These are phyloP conservation scores for Athalia circularis DNA, from an alignment of 2,888 invertebrate species.

Conservation along the genomic window DNA sequence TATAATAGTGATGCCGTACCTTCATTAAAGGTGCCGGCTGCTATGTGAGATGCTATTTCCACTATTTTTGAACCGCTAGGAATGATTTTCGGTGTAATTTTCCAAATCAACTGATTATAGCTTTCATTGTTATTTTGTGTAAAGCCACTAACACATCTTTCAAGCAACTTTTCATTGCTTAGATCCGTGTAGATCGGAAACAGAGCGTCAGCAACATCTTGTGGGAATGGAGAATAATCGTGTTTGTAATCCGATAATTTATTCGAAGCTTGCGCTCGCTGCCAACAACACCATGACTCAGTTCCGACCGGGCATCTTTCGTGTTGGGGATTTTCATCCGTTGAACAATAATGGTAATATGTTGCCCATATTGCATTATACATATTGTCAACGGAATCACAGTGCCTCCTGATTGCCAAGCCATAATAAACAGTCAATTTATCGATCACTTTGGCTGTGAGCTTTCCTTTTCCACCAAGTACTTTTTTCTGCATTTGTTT, in stretches of 20 bases:
- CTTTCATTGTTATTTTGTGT: conserved; percentile 66
- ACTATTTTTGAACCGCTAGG: conserved; percentile 52
- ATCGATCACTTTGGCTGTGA: conserved; percentile 57
- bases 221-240: conserved; percentile 55
- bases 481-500: conserved; percentile 48
- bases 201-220: conserved; percentile 56
- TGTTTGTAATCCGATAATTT: conserved; percentile 51
- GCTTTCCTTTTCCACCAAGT: conserved; percentile 52
- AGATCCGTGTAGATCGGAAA: conserved; percentile 63
- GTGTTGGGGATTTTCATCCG: conserved; percentile 47
- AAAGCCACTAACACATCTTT: conserved; percentile 63
- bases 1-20: conserved; percentile 55
- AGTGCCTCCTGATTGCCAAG: conserved; percentile 48
- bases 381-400: conserved; percentile 51
- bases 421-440: conserved; percentile 50
- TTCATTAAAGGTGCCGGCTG: conserved; percentile 60
- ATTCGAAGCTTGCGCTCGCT: conserved; percentile 47
- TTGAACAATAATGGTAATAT: conserved; percentile 46
- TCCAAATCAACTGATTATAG: conserved; percentile 63
- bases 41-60: conserved; percentile 55
- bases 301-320: conserved; percentile 60
- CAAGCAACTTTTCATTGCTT: conserved; percentile 59
- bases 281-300: conserved; percentile 51
- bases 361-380: conserved; percentile 54
- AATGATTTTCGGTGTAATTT: conserved; percentile 57